Evolutionary conservation across 2,113 vertebrate species (phyloP), one percentile per base, ranked within the genome.

Genomic region (Acanthochromis polyacanthus): DNA sequence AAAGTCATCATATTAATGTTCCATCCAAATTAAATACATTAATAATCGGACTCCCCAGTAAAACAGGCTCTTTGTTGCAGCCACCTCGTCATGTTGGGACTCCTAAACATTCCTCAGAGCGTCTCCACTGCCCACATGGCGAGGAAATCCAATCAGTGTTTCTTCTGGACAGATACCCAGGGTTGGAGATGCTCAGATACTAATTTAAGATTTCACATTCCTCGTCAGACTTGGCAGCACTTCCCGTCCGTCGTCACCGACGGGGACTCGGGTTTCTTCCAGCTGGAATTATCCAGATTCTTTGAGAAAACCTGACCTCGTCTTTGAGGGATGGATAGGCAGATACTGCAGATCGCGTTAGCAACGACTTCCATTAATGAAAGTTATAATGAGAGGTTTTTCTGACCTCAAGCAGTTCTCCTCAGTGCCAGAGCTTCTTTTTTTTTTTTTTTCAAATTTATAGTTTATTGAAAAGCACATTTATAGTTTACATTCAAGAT

Each of bases 161-260:
- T 61, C 45, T 74, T 69, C 19, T 32, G 40, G 57, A 68, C 51
- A 66, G n/a, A 25, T 48, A n/a, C 28, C 10, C 5, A 1, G 2
- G 0, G 22, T 60, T 65, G n/a, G 45, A 66, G 58, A 71, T 38
- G n/a, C 32, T 8, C 1, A 36, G 61, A 75, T 65, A n/a, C 40
- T 64, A 81, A 82, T 80, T 63, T 79, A 19, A 75, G 80, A 75
- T 75, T 61, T 64, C 28, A 28, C 53, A 59, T 80, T 75, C 62
- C 58, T 65, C 2, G 0, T 48, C 51, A 14, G 4, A 19, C 20
- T 48, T 55, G 51, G 57, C 36, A 1, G 50, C 40, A 4, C 22
- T 6, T 19, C 8, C 5, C 0, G 7, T 16, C 36, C 6, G 23
- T 59, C 43, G 15, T 61, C 68, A 15, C 70, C 59, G 74, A 60